Evolutionary conservation across 2,888 invertebrate genomes (phyloP), one percentile per base, ranked within the genome.

Genomic region (Mythimna impura): DNA sequence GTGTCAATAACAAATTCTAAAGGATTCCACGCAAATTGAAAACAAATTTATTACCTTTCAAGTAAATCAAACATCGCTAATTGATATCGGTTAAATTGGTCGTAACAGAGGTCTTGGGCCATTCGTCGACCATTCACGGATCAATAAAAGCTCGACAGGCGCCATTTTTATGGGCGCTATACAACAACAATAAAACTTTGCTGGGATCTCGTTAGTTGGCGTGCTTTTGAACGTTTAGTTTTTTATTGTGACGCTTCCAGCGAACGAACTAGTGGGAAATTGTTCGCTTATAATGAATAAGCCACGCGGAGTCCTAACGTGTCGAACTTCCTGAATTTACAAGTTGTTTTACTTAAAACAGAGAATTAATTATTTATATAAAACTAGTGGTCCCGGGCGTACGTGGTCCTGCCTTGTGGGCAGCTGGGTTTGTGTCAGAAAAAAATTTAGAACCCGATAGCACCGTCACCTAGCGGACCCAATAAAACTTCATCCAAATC

Each of bases 21-120:
- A 74, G 73, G 66, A 75, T 75, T 76, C 47, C 74, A 74, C 36
- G 85, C 85, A 85, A 86, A 89, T 88, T 85, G 87, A 88, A 86
- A 86, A 83, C 64, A 80, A 82, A 89, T 90, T 89, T 90, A 89
- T 77, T 72, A 68, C 82, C 81, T 73, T 79, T 82, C 86, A 84
- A 86, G 88, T 87, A 87, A 84, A 87, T 87, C 89, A 86, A 84
- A 76, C 82, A 81, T 80, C 72, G 74, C 89, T 92, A 92, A 92
- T 92, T 91, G 91, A 89, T 92, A 90, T 91, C 73, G 86, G 86
- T 88, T 89, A 91, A 90, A 92, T 91, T 91, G 91, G 88, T 86
- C 86, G 85, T 89, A 88, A 86, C 79, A 63, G 73, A 76, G 73
- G 71, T 87, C 83, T 80, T 73, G 73, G 76, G 64, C 83, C 81